phyloP scores from a whole-genome alignment of 2,888 invertebrate species.

The Drosophila algonquin region DNA sequence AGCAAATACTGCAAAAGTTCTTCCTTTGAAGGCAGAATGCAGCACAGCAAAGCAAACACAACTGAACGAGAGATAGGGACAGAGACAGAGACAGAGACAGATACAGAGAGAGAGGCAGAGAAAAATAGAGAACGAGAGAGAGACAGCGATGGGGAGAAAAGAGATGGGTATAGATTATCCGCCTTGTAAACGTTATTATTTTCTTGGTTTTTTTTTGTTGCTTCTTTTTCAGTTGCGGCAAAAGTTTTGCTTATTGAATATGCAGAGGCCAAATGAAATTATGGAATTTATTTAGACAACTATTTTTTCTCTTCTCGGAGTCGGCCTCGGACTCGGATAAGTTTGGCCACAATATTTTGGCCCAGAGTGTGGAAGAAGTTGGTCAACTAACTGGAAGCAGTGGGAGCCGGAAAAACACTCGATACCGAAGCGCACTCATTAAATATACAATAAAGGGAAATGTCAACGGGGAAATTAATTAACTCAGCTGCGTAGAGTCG shows the following conservation, averaged over 20 bases:
- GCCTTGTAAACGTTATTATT: conserved; percentile 54
- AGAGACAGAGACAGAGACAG: background rate
- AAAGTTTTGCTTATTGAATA: conserved; percentile 68
- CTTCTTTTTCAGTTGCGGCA: conserved; percentile 25
- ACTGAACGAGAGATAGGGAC: conserved; percentile 8
- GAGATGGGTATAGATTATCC: conserved; percentile 60
- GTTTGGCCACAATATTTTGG: conserved; percentile 56
- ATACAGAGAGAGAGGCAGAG: background rate
- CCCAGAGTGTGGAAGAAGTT: conserved; percentile 24
- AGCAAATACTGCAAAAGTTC: conserved; percentile 76
- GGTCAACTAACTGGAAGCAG: conserved; percentile 31
- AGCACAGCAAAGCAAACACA: conserved; percentile 38
- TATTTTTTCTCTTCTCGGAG: conserved; percentile 19
- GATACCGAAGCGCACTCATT: conserved; percentile 68
- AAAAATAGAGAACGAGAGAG: conserved; percentile 13
- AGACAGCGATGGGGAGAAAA: conserved; percentile 2
- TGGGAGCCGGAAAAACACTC: conserved; percentile 5
- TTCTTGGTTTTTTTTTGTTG: conserved; percentile 15
- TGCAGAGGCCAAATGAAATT: conserved; percentile 67
- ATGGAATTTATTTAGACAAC: conserved; percentile 53
- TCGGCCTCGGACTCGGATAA: conserved; percentile 27
- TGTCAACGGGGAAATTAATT: conserved; percentile 79
- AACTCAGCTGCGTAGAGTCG: conserved; percentile 61
- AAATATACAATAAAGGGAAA: conserved; percentile 74
- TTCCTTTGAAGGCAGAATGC: conserved; percentile 66